phyloP scores from a whole-genome alignment of 2,888 invertebrate genomes.

The Myathropa florea region DNA sequence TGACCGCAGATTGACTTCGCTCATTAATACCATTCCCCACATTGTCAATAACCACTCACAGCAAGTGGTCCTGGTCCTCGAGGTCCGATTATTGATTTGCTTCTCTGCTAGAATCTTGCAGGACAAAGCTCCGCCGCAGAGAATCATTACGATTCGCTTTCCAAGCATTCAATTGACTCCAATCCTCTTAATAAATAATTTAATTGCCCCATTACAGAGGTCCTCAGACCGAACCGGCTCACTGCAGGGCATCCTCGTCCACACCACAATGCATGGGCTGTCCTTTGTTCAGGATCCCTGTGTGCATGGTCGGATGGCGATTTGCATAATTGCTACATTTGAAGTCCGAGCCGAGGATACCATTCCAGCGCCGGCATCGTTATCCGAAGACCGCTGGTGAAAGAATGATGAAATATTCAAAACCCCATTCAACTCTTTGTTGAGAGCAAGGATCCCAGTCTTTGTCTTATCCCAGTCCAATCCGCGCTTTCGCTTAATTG shows the following conservation, averaged over 20 bases:
- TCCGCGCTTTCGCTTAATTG: constrained; percentile 8
- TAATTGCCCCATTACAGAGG: background rate
- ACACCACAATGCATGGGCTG: background rate
- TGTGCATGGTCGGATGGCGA: background rate
- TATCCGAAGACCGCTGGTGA: background rate
- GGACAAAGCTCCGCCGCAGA: background rate
- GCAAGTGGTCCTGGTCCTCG: background rate
- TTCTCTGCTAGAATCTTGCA: background rate
- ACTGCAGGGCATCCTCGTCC: background rate
- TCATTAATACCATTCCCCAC: no score
- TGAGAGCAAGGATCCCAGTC: no score
- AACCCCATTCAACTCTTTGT: background rate
- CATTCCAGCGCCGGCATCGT: background rate
- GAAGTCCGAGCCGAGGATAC: background rate
- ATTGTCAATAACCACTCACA: background rate
- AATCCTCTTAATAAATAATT: background rate
- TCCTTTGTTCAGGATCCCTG: background rate
- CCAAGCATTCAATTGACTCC: background rate
- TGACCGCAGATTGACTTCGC: no score
- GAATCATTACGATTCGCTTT: background rate
- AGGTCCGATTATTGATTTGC: background rate
- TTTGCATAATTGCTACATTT: background rate
- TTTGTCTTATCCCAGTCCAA: no score
- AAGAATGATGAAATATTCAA: background rate
- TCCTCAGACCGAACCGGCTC: background rate